Conservation (phyloP, 2,113 vertebrate species). For the Chionomys nivalis region DNA sequence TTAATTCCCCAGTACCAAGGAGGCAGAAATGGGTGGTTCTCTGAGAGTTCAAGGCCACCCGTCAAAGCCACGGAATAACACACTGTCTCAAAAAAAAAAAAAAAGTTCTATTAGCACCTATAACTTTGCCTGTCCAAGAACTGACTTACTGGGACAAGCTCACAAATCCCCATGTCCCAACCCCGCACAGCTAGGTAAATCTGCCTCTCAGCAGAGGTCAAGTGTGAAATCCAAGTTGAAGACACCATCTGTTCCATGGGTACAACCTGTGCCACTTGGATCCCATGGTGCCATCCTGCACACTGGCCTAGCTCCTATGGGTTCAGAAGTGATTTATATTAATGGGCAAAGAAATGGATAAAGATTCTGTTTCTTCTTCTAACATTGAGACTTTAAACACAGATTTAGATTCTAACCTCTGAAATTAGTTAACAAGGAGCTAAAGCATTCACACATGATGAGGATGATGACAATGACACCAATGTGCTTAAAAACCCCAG, state of each 20-base stretch:
- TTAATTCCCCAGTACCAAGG: too few relatives aligned
- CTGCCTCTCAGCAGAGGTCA: neutral
- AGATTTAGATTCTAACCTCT: neutral
- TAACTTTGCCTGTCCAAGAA: neutral
- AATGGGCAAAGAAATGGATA: neutral
- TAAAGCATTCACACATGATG: neutral
- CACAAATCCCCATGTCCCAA: neutral
- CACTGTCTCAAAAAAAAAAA: neutral
- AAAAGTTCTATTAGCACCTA: neutral
- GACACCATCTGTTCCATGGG: neutral
- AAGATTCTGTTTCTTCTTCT: neutral
- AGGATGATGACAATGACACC: neutral
- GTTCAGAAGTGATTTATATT: neutral
- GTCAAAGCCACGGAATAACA: neutral
- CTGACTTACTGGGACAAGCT: neutral
- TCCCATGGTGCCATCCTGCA: neutral
- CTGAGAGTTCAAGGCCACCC: neutral
- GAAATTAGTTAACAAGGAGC: neutral
- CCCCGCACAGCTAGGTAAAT: neutral
- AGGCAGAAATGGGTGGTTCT: neutral
- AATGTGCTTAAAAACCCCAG: neutral
- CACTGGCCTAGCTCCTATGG: neutral
- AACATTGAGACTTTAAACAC: neutral
- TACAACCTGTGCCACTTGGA: neutral
- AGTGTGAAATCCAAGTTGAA: neutral